Evolutionary conservation across 2,113 vertebrate genomes (phyloP), one percentile per base, ranked within the genome.

Genomic region (Falco punctatus): DNA sequence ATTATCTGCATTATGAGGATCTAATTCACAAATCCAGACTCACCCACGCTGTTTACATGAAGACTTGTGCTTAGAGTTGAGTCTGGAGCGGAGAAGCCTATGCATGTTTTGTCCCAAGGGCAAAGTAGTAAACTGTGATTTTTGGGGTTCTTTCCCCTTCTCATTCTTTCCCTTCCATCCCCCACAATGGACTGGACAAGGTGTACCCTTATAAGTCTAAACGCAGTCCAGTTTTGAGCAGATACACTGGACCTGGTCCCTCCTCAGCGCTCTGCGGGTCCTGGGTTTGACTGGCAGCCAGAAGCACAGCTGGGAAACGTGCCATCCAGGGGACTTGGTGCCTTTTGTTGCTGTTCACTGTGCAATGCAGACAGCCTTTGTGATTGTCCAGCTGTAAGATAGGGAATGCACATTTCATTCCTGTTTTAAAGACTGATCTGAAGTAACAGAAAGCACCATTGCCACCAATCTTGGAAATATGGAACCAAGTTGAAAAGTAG

Each of bases 241-340:
- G 27, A 15, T 24, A 5, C 30, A 32, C 44, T 40, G 51, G 46
- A 20, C 54, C 22, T 32, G 44, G 33, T 10, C 40, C 2, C 5
- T 85, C 9, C 14, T 17, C 13, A 10, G 30, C 3, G 15, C 7
- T 42, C 55, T 59, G 52, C 33, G 44, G 12, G 16, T 82, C 48
- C 42, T 3, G 7, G 40, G 30, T 66, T 16, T 65, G 71, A 55
- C 30, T 15, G 26, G 35, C 10, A 33, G 38, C 48, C 66, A 70
- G 59, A 48, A 22, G 32, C 0, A 0, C 15, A 27, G 11, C 0
- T 69, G 40, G 65, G 62, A 74, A 82, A 40, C 0, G 1, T 2
- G 5, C 15, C 1, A 8, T 32, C 24, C 72, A 57, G 49, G 67
- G 73, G 28, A n/a, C 11, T 35, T 19, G 1, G 54, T 13, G 80